Evolutionary conservation across 2,113 vertebrate genomes (phyloP), one percentile per base, ranked within the genome.

Genomic region (Helogale parvula): DNA sequence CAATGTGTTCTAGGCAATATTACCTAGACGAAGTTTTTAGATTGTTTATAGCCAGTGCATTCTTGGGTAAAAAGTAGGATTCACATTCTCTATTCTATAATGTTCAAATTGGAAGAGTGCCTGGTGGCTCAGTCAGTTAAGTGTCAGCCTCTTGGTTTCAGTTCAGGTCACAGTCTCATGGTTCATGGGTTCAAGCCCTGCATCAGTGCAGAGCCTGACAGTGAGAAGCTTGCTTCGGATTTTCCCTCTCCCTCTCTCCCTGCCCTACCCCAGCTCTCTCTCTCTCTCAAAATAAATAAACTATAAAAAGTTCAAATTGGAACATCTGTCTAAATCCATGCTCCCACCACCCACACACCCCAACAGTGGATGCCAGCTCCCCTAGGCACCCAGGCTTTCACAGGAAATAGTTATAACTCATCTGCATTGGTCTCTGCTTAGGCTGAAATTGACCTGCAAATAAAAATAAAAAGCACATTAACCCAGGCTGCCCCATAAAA

Each of bases 391-490:
- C 45, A 41, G 1, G 2, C 15, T 79, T 83, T 45, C 57, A 92
- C 33, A 33, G 69, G 21, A 74, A 94, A 93, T 80, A 50, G 31
- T 80, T 80, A 88, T 10, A 31, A 88, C 33, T 93, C 29, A 79
- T 50, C 23, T 63, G 33, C 68, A 68, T 35, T 85, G 66, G 12
- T 89, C 63, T 96, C 68, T 72, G 38, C 79, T 76, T 88, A 92
- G 45, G 90, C 13, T 84, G 27, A 96, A 96, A 94, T 85, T 90
- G 76, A 80, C 54, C 41, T 87, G 38, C 3, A 23, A 82, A 54
- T 90, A 92, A n/a, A 89, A 92, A 96, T 89, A 76, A 96, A 93
- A 92, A 66, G 9, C 54, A 84, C 23, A 88, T 80, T 96, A 80
- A 95, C 50, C 68, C 31, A 52, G 63, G 86, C 81, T 80, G 27